A percentile compares a stretch with the other conserved stretches of the same genome.
These are phyloP conservation scores for Trichoplusia ni DNA, from an alignment of 1,140 invertebrate genomes.

Conservation along the genomic window DNA sequence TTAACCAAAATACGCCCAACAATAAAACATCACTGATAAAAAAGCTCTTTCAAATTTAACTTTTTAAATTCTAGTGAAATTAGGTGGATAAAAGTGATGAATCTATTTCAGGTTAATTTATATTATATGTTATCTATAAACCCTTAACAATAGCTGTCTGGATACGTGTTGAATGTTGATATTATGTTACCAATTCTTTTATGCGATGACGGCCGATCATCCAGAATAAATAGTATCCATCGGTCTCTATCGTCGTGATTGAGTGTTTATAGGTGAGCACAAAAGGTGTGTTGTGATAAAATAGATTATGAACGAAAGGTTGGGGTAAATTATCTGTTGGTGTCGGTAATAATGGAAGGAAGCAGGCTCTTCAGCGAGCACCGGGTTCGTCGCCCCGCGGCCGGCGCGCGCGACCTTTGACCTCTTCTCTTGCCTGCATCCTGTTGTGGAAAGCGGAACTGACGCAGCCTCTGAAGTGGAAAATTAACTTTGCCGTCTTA, in stretches of 20 bases:
- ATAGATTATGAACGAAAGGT: conserved; percentile 2
- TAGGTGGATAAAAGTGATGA: too few relatives aligned
- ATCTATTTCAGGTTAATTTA: too few relatives aligned
- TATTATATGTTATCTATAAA: too few relatives aligned
- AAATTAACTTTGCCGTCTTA: conserved; percentile 8
- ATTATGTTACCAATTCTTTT: too few relatives aligned
- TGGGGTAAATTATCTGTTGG: conserved; percentile 10
- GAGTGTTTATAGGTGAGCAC: background rate
- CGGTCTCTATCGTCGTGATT: too few relatives aligned
- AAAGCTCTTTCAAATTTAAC: too few relatives aligned
- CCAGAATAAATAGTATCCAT: too few relatives aligned
- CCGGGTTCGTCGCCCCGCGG: conserved; percentile 1
- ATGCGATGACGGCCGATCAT: background rate
- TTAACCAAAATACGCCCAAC: too few relatives aligned
- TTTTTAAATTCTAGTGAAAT: too few relatives aligned
- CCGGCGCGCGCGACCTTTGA: conserved; percentile 3
- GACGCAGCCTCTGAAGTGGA: conserved; percentile 6
- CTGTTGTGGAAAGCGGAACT: conserved; percentile 12
- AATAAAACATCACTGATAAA: too few relatives aligned
- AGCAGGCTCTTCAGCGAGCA: background rate
- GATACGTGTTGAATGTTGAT: too few relatives aligned
- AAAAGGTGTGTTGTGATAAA: conserved; percentile 1
- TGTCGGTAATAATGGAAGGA: conserved; percentile 9
- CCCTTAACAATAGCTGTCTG: too few relatives aligned
- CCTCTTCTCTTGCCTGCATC: conserved; percentile 13